Base-by-base conservation (phyloP, 1,140 invertebrate species). In the Steinernema khuongi region DNA sequence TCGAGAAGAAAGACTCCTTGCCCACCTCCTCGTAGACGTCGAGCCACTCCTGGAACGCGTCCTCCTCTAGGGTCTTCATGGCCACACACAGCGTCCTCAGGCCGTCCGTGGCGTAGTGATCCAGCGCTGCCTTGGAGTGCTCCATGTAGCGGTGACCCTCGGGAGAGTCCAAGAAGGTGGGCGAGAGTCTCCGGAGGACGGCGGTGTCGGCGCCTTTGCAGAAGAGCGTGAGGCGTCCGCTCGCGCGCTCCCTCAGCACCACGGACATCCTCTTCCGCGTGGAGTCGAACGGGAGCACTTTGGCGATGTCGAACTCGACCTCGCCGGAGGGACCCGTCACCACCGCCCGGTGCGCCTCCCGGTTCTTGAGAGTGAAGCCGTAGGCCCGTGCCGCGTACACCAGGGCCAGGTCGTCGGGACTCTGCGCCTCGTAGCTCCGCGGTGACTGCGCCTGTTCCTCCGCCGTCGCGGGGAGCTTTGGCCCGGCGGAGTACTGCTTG, bases 201-300 rank as follows among this genome's bases (percentile, higher is more conserved):
- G 77, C 71, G 18, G 67, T 90, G 86, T 98, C 95, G 0, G 96
- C 95, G 17, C 95, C 95, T 88, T 98, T 89, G 74, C 91, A 91
- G 85, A 97, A 83, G 30, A 81, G 43, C 93, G 90, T 69, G 88
- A 88, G 0, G 89, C 90, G 2, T 18, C 90, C 1, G 90, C 90
- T 87, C 92, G 89, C 67, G 41, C 90, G 88, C 0, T n/a, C n/a
- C n/a, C n/a, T n/a, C n/a, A 97, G 88, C 22, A 97, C 90, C 26
- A 98, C 89, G 11, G 94, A 96, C 96, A 99, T 99, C 81, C 94
- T 91, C 86, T 97, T 97, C 72, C 96, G 89, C 67, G 88, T 90
- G 0, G 94, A 92, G 88, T 98, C 95, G 86, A 99, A 99, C 22
- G 93, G 91, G 76, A 99, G 88, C 11, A 60, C 50, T 22, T 60